Base-by-base conservation (phyloP, 2,113 vertebrate species). In the Psettodes erumei region DNA sequence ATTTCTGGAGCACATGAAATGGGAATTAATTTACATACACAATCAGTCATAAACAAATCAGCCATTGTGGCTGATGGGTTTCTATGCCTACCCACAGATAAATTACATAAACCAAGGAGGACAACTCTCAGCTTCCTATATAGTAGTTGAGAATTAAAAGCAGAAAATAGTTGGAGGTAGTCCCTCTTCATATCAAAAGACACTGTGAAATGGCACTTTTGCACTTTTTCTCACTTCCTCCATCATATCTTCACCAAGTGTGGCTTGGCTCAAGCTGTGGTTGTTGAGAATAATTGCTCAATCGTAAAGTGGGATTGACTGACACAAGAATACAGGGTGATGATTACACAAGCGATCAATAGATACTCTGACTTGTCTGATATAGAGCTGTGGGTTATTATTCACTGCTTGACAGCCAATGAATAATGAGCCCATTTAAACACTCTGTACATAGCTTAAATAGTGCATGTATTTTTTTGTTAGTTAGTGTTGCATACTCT, bases 331-430 rank as follows among this genome's bases (percentile, higher is more conserved):
- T 71, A 54, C 71, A 64, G 27, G 62, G 18, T 70, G 67, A 53
- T 58, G 40, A 79, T 84, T 84, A 81, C 8, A 27, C 62, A 61
- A 51, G 37, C 6, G 38, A 77, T 83, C 77, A 72, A 81, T 79
- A 56, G 30, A 64, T 75, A 55, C 32, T 27, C 35, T 83, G 63
- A 83, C 61, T 81, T 71, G 71, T 70, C 21, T 62, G 48, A 56
- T 54, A 45, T 28, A 38, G 35, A 58, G 30, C 30, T 66, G 48
- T 40, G 56, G 56, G 19, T 27, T 74, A 47, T 85, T 59, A 55
- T 72, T 79, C 48, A 50, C 4, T 54, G 5, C 18, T 18, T 60
- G 38, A 66, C 67, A 32, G 15, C n/a, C 9, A 6, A 15, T 71
- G 13, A 19, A 27, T 42, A 68, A 72, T 86, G 30, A 64, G 47